Base-by-base conservation (phyloP, 2,113 vertebrate species). In the Apodemus speciosus region DNA sequence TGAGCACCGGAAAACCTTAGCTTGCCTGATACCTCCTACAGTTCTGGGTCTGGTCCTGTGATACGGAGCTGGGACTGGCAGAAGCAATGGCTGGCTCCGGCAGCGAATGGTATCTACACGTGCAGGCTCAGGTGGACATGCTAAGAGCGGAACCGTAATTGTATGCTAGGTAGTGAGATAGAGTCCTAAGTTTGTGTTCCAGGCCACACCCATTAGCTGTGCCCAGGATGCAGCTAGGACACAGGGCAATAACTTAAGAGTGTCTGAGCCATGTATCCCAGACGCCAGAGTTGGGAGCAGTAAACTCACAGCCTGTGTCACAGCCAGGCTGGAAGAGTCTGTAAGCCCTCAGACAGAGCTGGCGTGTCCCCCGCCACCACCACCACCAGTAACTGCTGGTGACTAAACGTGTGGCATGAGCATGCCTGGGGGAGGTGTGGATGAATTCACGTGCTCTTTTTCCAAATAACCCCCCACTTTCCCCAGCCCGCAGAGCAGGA, bases 321-420 rank as follows among this genome's bases (percentile, higher is more conserved):
- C 2, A 86, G 86, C 7, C 1, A 5, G 3, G 46, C 69, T 38
- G 21, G 16, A 11, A 93, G 64, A 20, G 20, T 21, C 1, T 68
- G 9, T 0, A 16, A 14, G 0, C 2, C 30, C 40, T 43, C 49
- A 49, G 58, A n/a, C 25, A 27, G 66, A 1, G 7, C 53, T 56
- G 38, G 64, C 56, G 9, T 9, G 20, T 0, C 30, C 64, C 15
- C 32, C n/a, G n/a, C 64, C 0, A 3, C 16, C 11, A 0, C 49
- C 9, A 3, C 68, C 58, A 35, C 14, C 10, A 21, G 4, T 14
- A 40, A 69, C 16, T 6, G 15, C 2, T 77, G 13, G 0, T n/a
- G 60, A 83, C 71, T 64, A 66, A 46, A 40, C 58, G 10, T 11
- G 66, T 30, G 49, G 40, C 43, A 0, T 23, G 66, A 14, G 1